Evolutionary conservation across 2,888 invertebrate species (phyloP).

Genomic region (Brachypalpus laphriformis): DNA sequence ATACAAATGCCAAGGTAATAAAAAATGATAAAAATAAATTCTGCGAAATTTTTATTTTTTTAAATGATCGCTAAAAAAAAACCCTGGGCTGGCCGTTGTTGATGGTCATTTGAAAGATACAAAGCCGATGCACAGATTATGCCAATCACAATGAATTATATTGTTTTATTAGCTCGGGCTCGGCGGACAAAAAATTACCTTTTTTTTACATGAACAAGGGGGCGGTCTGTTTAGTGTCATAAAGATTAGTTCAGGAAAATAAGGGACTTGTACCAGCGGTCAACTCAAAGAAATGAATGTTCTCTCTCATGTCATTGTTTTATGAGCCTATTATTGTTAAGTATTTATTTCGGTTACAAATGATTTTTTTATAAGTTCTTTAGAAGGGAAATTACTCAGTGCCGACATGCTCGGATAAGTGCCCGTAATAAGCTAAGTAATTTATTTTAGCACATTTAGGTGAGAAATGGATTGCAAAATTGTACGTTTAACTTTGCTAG

Average conservation of each 20-base stretch:
- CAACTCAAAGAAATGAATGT: slow-evolving; percentile 58
- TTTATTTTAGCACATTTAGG: too few species aligned
- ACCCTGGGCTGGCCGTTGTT: slow-evolving; percentile 18
- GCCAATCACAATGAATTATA: slow-evolving; percentile 65
- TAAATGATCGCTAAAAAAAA: slow-evolving; percentile 44
- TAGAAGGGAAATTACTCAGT: background rate
- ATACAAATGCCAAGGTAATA: slow-evolving; percentile 25
- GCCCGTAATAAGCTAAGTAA: too few species aligned
- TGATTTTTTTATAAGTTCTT: background rate
- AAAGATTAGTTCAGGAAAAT: slow-evolving; percentile 32
- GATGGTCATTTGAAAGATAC: slow-evolving; percentile 57
- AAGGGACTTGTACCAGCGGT: slow-evolving; percentile 49
- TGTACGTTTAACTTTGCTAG: too few species aligned
- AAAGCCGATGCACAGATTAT: slow-evolving; percentile 52
- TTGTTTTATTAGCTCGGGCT: slow-evolving; percentile 63
- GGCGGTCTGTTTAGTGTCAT: slow-evolving; percentile 69
- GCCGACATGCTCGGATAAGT: background rate
- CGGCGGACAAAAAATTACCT: slow-evolving; percentile 24
- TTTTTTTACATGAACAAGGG: slow-evolving; percentile 25
- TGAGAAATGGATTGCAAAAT: too few species aligned
- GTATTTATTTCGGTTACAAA: slow-evolving; percentile 12
- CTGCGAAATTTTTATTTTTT: slow-evolving; percentile 37
- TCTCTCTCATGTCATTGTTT: slow-evolving; percentile 49
- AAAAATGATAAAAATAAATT: slow-evolving; percentile 43
- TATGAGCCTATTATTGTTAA: slow-evolving; percentile 46